Conservation (phyloP, 1,140 invertebrate species). For the Acyrthosiphon pisum region DNA sequence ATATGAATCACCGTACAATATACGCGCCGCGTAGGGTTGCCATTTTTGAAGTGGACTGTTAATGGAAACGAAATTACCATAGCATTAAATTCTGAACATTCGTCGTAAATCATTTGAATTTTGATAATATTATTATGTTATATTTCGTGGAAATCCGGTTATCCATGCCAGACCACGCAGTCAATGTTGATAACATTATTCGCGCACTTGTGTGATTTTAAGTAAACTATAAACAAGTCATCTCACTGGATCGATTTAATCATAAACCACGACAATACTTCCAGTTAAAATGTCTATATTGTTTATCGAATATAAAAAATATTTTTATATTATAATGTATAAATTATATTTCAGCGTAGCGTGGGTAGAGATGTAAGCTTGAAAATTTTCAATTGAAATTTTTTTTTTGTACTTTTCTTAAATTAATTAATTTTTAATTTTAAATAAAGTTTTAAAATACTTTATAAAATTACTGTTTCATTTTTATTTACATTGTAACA, state of each 20-base stretch:
- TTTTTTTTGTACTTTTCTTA: too few species aligned
- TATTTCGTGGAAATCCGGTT: not conserved
- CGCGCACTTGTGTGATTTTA: not conserved
- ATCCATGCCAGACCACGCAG: too few species aligned
- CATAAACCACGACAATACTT: not conserved
- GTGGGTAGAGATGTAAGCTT: too few species aligned
- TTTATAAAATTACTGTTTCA: too few species aligned
- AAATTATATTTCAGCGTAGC: not conserved
- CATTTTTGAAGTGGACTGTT: not conserved
- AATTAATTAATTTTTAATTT: too few species aligned
- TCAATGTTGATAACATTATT: not conserved
- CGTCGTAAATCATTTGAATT: constrained; percentile 4
- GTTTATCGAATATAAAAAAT: not conserved
- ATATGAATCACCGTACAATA: not conserved
- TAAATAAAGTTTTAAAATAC: too few species aligned
- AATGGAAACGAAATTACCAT: constrained; percentile 31
- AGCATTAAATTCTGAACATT: not conserved
- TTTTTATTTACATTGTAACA: too few species aligned
- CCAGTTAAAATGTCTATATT: not conserved
- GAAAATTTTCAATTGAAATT: too few species aligned
- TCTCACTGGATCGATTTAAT: not conserved
- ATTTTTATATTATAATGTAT: not conserved
- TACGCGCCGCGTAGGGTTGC: not conserved
- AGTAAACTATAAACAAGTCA: not conserved
- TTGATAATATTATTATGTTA: not conserved